These are phyloP conservation scores for Himalopsyche anomala DNA, from an alignment of 2,888 invertebrate genomes.

Conservation along the genomic window DNA sequence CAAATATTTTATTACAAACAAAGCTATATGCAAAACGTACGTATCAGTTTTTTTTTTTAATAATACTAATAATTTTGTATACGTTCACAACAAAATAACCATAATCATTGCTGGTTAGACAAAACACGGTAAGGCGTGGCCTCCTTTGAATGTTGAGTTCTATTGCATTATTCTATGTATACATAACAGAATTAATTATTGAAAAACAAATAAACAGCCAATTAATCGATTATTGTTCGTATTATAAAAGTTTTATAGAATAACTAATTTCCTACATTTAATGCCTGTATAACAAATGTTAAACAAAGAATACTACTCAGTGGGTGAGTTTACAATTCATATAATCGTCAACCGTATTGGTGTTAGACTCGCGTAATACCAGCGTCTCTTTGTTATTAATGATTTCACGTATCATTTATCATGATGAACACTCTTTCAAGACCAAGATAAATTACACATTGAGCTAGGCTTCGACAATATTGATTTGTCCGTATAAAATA, in stretches of 20 bases:
- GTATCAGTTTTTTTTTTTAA: no score
- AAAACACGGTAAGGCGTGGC: no score
- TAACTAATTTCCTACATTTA: not conserved
- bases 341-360: not conserved
- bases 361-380: not conserved
- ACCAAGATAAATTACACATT: not conserved
- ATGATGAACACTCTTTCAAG: conserved; percentile 12
- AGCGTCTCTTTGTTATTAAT: conserved; percentile 7
- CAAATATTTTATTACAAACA: no score
- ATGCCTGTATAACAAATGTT: not conserved
- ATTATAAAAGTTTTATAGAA: not conserved
- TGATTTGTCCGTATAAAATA: not conserved
- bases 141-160: no score
- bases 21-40: no score
- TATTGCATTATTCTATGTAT: no score
- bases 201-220: no score
- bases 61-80: no score
- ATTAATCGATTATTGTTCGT: not conserved
- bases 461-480: not conserved
- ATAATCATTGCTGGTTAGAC: no score
- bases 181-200: no score
- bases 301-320: not conserved
- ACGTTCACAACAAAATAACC: no score
- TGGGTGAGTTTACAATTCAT: not conserved
- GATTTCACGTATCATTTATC: not conserved